Base-by-base conservation (phyloP, 2,113 vertebrate genomes). In the Onychostruthus taczanowskii region DNA sequence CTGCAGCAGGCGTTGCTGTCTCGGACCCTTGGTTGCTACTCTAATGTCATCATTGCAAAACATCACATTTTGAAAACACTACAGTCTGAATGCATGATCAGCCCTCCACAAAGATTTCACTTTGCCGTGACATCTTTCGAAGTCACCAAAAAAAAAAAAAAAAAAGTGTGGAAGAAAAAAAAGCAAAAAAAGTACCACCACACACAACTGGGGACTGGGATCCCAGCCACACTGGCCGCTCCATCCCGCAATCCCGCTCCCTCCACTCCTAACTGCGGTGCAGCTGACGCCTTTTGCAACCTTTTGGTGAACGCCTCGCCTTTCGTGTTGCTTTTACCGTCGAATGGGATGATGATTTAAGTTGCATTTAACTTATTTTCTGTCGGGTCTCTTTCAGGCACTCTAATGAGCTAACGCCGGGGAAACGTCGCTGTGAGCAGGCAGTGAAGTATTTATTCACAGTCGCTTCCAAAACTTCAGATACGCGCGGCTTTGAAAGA, bases 1-100 rank as follows among this genome's bases (percentile, higher is more conserved):
- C 98, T 99, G 98, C 97, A 97, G 91, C 97, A 79, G 95, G 96
- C 94, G 95, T 95, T 94, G 95, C 90, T 85, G 95, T 95, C 97
- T 92, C 74, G 86, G 96, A 97, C 97, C 93, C 94, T 92, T 88
- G 92, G 96, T 97, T 97, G 97, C 98, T 97, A 97, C 97, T 93
- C 94, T 87, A 94, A 97, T 97, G 97, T 97, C 98, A 98, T 96
- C 97, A 90, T 91, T 67, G 95, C 96, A 95, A 95, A 97, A 94
- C 97, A 94, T 93, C 97, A 95, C 96, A 96, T 95, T 97, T 96
- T 92, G 97, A 97, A 91, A 96, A 96, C 93, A 69, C 91, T 67
- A 58, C 94, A 79, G 37, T 82, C 92, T 76, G 97, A 97, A 97
- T 97, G 95, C 97, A 95, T 90, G 96, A 96, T 95, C 94, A 91